Conservation (phyloP, 2,113 vertebrate species). For the Columba janthina region DNA sequence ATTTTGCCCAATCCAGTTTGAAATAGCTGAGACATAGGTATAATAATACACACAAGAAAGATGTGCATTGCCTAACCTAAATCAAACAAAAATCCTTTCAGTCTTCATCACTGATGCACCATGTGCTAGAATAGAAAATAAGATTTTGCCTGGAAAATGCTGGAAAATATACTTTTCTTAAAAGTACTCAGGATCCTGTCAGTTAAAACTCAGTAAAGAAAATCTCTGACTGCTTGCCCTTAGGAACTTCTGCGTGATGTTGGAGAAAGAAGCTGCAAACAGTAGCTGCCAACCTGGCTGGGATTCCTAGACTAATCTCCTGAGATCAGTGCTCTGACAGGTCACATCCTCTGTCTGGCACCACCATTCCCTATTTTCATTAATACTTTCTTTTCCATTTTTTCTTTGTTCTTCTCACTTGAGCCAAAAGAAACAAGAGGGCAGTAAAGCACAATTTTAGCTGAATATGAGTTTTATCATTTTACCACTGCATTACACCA, state of each 20-base stretch:
- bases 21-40: neutral
- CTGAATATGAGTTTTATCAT: constrained; percentile 67
- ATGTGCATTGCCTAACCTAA: neutral
- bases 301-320: constrained; percentile 56
- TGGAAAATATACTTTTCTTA: constrained; percentile 21
- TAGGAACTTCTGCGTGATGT: constrained; percentile 34
- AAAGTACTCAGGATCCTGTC: neutral
- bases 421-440: constrained; percentile 71
- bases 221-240: constrained; percentile 12
- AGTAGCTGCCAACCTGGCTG: constrained; percentile 72
- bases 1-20: neutral
- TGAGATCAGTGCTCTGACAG: constrained; percentile 69
- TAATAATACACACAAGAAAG: neutral
- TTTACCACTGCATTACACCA: constrained; percentile 69
- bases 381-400: constrained; percentile 55
- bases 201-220: constrained; percentile 44
- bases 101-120: neutral
- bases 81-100: constrained; percentile 1
- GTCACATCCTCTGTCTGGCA: constrained; percentile 67
- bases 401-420: constrained; percentile 39
- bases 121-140: neutral
- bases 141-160: neutral
- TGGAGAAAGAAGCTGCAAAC: constrained; percentile 48
- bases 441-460: constrained; percentile 64
- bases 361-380: constrained; percentile 52